Percentiles rank a stretch among this genome's conserved stretches.
Evolutionary conservation across 2,888 invertebrate genomes (phyloP).

Genomic region (Herminia tarsipennalis): DNA sequence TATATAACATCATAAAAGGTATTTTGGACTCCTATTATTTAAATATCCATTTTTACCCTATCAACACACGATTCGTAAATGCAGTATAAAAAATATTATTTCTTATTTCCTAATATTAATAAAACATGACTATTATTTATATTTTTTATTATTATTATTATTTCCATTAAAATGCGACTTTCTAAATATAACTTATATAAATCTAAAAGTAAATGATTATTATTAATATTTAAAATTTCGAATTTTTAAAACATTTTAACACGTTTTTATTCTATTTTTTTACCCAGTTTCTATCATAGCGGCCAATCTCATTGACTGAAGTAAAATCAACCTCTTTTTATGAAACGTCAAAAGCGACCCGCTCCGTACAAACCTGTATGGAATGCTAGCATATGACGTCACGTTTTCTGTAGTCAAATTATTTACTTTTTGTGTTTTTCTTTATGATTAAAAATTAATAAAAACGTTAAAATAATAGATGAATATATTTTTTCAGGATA

Average conservation of each 20-base stretch:
- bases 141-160: not conserved
- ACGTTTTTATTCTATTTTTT: no score
- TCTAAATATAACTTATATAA: not conserved
- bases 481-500: no score
- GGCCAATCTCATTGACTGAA: no score
- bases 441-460: no score
- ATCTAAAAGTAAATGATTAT: not conserved
- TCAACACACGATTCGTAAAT: not conserved
- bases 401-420: no score
- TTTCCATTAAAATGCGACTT: conserved; percentile 3
- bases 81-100: conserved; percentile 6
- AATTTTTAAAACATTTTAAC: not conserved
- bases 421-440: no score
- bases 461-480: no score
- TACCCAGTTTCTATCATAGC: no score
- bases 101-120: not conserved
- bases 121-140: conserved; percentile 9
- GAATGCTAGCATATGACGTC: no score
- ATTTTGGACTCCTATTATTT: not conserved
- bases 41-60: not conserved
- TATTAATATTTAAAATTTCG: not conserved
- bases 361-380: no score
- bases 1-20: conserved; percentile 1
- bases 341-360: no score
- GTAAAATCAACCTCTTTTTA: no score